Base-by-base conservation (phyloP, 2,797 vertebrate genomes). In the Intellagama lesueurii region DNA sequence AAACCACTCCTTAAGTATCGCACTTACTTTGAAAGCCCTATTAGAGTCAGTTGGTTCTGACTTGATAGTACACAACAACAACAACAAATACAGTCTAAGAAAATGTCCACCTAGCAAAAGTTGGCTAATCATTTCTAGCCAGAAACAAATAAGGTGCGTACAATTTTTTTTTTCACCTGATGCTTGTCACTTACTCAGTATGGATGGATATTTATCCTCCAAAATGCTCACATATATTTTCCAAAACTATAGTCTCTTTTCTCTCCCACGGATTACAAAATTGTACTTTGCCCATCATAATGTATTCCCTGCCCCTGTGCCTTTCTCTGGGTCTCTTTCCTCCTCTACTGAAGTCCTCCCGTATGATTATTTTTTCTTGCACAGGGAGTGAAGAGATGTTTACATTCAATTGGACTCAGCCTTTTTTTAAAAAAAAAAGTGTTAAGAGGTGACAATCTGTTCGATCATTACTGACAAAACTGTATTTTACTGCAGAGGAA, bases 401-500 rank as follows among this genome's bases (percentile, higher is more conserved):
- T 94, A 89, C 56, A 73, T 92, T 90, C 87, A 85, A 81, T 82
- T 92, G 93, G 81, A 93, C 81, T 94, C 78, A 90, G 49, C 85
- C 87, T 87, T 86, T 56, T 22, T 66, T 44, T 19, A 19, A 70
- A 79, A 94, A 94, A 93, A 94, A 85, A 93, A 95, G 14, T 88
- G 77, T 75, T 93, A 93, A 93, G 96, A 94, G 91, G 88, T 92
- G 89, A 83, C 73, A 83, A 88, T 92, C 85, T 93, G 89, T 95
- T 94, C 75, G 77, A 95, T 92, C 85, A 81, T 91, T 94, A 94
- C 93, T 93, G 91, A 89, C 69, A 91, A 94, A 94, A 89, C 87
- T 92, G 28, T 91, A 90, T 91, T 94, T 94, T 87, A 28, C 93
- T 95, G 87, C 89, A 91, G 93, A 90, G 94, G 93, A 94, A 93